Evolutionary conservation across 1,140 invertebrate species (phyloP).

Genomic region (Drosophila nasuta): DNA sequence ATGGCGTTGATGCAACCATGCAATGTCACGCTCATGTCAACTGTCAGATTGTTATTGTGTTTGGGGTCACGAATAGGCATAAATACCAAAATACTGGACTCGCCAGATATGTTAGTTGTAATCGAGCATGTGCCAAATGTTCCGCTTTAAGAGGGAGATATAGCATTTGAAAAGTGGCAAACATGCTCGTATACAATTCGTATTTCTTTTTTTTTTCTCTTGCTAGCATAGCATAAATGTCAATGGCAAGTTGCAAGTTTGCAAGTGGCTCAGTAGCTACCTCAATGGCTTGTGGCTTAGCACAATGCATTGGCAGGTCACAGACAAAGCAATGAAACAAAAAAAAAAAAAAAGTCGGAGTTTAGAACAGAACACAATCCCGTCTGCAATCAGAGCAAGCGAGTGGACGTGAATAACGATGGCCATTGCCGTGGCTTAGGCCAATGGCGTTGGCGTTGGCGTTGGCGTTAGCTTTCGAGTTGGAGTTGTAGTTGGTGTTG

Average conservation of each 20-base stretch:
- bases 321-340: too few species aligned
- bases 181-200: too few species aligned
- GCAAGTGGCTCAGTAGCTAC: neutral
- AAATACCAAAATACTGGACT: neutral
- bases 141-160: neutral
- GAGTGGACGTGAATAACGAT: constrained; percentile 19
- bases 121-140: neutral
- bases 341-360: neutral
- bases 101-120: neutral
- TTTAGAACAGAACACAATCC: neutral
- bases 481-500: neutral
- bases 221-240: neutral
- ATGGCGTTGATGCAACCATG: constrained; percentile 74
- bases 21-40: constrained; percentile 77
- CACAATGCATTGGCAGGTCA: constrained; percentile 11
- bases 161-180: neutral
- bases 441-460: constrained; percentile 5
- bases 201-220: too few species aligned
- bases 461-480: neutral
- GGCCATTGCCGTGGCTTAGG: neutral
- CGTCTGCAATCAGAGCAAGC: neutral
- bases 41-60: constrained; percentile 70
- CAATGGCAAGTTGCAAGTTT: neutral
- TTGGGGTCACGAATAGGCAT: constrained; percentile 24
- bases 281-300: constrained; percentile 5